phyloP scores from a whole-genome alignment of 2,113 vertebrate genomes.

The Progne subis region DNA sequence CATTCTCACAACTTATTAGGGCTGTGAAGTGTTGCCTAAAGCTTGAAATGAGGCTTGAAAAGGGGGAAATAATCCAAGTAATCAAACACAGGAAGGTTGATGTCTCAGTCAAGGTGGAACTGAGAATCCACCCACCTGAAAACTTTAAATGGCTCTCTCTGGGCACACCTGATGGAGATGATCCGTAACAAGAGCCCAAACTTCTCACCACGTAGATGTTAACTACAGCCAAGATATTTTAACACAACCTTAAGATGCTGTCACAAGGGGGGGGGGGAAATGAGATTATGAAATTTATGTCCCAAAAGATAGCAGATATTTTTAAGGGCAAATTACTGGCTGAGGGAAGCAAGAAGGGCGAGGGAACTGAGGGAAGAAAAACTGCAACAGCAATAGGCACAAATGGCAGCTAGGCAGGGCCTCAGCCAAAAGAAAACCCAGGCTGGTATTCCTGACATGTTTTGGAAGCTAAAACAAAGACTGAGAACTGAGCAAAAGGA shows the following conservation, averaged over 20 bases:
- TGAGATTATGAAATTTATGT: background rate
- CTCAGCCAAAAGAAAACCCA: background rate
- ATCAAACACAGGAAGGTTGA: background rate
- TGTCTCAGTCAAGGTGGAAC: background rate
- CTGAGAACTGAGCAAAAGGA: background rate
- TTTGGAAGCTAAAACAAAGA: background rate
- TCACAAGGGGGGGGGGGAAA: background rate
- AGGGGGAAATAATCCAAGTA: background rate
- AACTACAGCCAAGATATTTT: background rate
- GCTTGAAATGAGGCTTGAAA: background rate
- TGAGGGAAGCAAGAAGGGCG: background rate
- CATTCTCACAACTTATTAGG: background rate
- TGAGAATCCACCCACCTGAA: background rate
- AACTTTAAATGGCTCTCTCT: background rate
- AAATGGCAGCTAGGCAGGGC: background rate
- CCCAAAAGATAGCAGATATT: background rate
- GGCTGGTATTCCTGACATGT: background rate
- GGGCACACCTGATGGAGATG: fast-evolving
- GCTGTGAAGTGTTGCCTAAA: background rate
- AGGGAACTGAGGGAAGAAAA: background rate
- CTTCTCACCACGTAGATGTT: background rate
- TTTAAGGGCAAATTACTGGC: background rate
- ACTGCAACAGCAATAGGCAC: background rate
- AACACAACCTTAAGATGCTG: background rate
- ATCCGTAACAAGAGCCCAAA: background rate